Evolutionary conservation across 2,888 invertebrate genomes (phyloP), one percentile per base, ranked within the genome.

Genomic region (Zygogramma bicolorata): DNA sequence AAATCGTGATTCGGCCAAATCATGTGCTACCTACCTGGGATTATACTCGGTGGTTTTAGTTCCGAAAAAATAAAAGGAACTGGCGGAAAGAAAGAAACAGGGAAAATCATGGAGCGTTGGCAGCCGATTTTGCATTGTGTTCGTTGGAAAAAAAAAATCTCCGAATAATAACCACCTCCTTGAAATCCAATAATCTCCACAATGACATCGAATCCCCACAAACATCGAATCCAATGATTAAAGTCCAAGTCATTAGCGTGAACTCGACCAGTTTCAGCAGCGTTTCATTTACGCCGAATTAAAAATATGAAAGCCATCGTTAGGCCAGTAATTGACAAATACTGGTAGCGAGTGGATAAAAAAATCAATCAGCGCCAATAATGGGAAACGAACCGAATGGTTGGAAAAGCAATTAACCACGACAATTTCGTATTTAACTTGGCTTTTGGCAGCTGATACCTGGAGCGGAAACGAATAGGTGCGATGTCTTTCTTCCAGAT

Each of bases 361-460:
- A 77, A 80, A 78, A 70, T 79, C 79, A 73, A 79, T 80, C 79
- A 79, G 71, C 74, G 67, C 34, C 68, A 58, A 78, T 75, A 79
- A 79, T 74, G 40, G 66, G 69, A 62, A 70, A 67, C 65, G 70
- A 74, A 74, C 75, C 77, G 78, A 79, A 74, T 77, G 75, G 78
- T 77, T 77, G 75, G 76, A 77, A 78, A 79, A 79, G 74, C 79
- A 80, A 79, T 79, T 80, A 80, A 75, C 75, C 65, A 65, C 71
- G 71, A 80, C 76, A 76, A 77, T 79, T 74, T 53, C 49, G 18
- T 62, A 46, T 66, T 69, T 66, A 73, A 73, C 61, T 70, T 65
- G 25, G 38, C 65, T 68, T 65, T 57, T 53, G 53, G 53, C 53
- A 53, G 29, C 38, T 20, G 20, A 53, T 67, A 62, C 73, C 63